Conservation (phyloP, 2,888 invertebrate species). For the Micoletzkya japonica region DNA sequence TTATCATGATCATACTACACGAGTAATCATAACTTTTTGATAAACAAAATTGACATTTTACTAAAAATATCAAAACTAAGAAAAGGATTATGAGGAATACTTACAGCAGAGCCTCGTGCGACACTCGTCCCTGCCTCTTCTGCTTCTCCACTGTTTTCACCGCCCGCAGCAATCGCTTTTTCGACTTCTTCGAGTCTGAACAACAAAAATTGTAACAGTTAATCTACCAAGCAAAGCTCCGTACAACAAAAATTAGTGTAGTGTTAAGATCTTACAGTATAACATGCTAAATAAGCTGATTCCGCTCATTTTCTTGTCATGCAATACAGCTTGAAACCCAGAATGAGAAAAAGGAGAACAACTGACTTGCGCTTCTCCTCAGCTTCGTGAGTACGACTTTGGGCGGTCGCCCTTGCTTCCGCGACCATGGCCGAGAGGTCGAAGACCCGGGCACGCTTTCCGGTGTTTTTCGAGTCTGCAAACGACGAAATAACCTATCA, state of each 20-base stretch:
- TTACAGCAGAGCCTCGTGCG: background rate
- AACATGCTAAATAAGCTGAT: too few relatives aligned
- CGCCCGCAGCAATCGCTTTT: slow-evolving; percentile 11
- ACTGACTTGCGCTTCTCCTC: slow-evolving; percentile 27
- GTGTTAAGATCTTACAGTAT: too few relatives aligned
- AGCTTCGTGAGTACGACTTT: slow-evolving; percentile 27
- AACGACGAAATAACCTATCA: too few relatives aligned
- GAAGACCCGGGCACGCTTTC: slow-evolving; percentile 54
- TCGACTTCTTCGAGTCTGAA: slow-evolving; percentile 33
- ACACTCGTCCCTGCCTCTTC: background rate
- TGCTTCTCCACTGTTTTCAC: background rate
- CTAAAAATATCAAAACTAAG: slow-evolving; percentile 1
- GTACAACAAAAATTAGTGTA: too few relatives aligned
- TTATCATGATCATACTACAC: too few relatives aligned
- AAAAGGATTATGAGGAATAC: background rate
- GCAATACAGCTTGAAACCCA: background rate
- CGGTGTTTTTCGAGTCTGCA: slow-evolving; percentile 31
- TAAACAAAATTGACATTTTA: too few relatives aligned
- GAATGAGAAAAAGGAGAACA: background rate
- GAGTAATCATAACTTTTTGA: too few relatives aligned
- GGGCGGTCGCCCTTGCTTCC: slow-evolving; percentile 33
- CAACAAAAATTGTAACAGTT: background rate
- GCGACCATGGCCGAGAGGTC: slow-evolving; percentile 51
- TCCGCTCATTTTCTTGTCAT: too few relatives aligned
- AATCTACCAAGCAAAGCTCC: too few relatives aligned